Conservation (phyloP, 2,113 vertebrate genomes). For the Tetrax tetrax region DNA sequence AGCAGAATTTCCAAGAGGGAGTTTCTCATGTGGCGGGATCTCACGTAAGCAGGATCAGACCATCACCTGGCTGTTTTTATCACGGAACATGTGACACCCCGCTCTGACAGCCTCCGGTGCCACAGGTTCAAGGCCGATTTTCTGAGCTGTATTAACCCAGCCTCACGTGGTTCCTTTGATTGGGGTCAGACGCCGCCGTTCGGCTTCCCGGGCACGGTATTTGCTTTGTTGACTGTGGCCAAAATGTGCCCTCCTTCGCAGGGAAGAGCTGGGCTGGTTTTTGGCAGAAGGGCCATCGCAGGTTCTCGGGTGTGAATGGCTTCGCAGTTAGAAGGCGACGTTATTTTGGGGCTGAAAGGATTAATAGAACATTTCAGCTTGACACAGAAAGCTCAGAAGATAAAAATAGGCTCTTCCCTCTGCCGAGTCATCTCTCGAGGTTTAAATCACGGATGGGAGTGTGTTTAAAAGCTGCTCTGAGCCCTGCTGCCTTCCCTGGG, state of each 20-base stretch:
- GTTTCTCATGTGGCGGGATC: not conserved
- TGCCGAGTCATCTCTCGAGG: constrained; percentile 1
- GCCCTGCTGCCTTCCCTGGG: not conserved
- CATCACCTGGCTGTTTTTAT: not conserved
- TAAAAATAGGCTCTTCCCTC: not conserved
- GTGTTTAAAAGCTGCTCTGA: not conserved
- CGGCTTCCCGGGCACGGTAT: rapidly evolving
- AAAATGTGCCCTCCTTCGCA: not conserved
- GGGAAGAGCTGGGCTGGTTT: not conserved
- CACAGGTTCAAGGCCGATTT: not conserved
- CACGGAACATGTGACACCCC: rapidly evolving
- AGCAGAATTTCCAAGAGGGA: not conserved
- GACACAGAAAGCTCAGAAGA: not conserved
- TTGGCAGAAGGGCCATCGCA: not conserved
- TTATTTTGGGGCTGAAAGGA: not conserved
- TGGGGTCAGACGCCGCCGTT: rapidly evolving
- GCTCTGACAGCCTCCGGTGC: rapidly evolving
- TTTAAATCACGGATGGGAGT: not conserved
- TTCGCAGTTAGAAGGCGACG: rapidly evolving
- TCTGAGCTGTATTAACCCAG: not conserved
- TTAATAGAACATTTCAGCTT: not conserved
- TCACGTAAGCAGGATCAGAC: not conserved
- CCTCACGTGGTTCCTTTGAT: not conserved
- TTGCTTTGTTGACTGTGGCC: not conserved
- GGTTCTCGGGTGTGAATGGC: not conserved